Evolutionary conservation across 2,888 invertebrate species (phyloP), one percentile per base, ranked within the genome.

Genomic region (Magallana nippona): DNA sequence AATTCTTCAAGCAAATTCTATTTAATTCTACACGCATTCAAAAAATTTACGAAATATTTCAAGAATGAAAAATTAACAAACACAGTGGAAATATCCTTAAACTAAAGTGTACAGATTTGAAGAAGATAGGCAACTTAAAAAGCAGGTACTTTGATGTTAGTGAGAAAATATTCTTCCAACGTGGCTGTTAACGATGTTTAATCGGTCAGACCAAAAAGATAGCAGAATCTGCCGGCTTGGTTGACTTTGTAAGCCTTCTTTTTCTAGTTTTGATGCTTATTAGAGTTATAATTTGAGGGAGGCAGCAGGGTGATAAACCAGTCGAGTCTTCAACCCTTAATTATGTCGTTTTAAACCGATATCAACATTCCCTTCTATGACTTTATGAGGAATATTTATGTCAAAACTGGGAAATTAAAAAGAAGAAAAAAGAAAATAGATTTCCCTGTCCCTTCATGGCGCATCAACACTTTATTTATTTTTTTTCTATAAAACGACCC

Each of bases 331-430:
- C 32, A 71, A 22, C 71, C 71, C 71, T 27, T 71, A 27, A 71
- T 71, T 71, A 71, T 71, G 71, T 71, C 71, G 71, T 71, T 71
- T 2, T 71, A 5, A 15, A 32, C 71, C 71, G 27, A 32, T 32
- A 71, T 71, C 27, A 71, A 32, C 32, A 71, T 71, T 71, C 71
- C 13, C 71, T 71, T 71, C 13, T 5, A 27, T 32, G 15, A 27
- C 71, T 71, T 71, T 71, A 71, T 71, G 71, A 71, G 71, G 27
- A 27, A 71, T 71, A 71, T 71, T 71, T 15, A 22, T 27, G 27
- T 71, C 71, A 71, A 71, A 22, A 71, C 71, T 27, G 22, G 71
- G 32, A 71, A 60, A 71, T 71, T 71, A 71, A 71, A 71, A 71
- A 71, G 22, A 71, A 71, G 27, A 71, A 15, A 71, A 71, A 71